Evolutionary conservation across 1,140 invertebrate species (phyloP), one percentile per base, ranked within the genome.

Genomic region (Papilio aristodemus): DNA sequence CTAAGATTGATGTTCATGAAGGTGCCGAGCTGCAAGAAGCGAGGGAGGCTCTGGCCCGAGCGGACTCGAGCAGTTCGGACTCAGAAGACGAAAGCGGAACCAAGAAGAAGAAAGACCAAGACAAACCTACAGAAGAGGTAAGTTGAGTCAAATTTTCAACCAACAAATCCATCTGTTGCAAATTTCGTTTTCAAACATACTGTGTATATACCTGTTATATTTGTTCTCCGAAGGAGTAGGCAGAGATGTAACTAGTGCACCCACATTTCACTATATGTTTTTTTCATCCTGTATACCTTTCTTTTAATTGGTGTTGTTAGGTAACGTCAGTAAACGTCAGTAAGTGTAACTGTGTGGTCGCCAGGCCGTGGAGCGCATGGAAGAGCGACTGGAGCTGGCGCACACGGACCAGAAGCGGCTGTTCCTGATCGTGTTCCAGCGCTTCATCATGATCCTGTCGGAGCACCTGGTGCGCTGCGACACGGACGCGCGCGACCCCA

Each of bases 361-460:
- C 3, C 76, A 93, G 92, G 94, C 95, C 77, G 96, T 99, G 1
- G 98, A 99, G 85, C 94, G 96, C 70, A 98, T 99, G 97, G 98
- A 99, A 87, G 98, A 99, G 87, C 96, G 96, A 76, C 87, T 99
- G 67, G 98, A 99, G 92, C 95, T 96, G 32, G 97, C 97, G 0
- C 97, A 99, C 91, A 97, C 97, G 69, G 97, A 99, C 91, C 97
- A 99, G 87, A 99, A 99, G 91, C 97, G 98, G 91, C 92, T 99
- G 17, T 99, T 99, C 84, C 94, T 99, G 9, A 99, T 99, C 84
- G 97, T 99, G 79, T 99, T 99, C 90, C 98, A 99, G 95, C 93
- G 98, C 73, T 99, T 99, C 90, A 99, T 99, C 71, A 99, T 99
- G 96, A 97, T 99, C 75, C 93, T 99, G 58, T 98, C 98, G 0